Conservation (phyloP, 2,797 vertebrate genomes). For the Parauchenoglanis ngamensis region DNA sequence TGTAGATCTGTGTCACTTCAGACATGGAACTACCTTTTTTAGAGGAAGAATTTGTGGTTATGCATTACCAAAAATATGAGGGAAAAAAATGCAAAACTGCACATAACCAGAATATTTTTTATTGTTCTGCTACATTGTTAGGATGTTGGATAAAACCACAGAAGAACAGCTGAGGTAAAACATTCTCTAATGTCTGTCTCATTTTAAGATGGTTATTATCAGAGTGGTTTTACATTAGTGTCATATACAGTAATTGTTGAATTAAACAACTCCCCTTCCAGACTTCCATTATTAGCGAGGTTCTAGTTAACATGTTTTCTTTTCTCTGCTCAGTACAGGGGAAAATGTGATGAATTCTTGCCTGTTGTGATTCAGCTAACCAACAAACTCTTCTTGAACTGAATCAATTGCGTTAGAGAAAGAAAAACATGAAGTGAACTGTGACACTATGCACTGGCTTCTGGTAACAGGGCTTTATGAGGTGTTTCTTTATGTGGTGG, state of each 20-base stretch:
- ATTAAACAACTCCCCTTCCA: neutral
- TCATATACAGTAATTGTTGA: neutral
- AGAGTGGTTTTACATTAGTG: neutral
- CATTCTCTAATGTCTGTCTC: neutral
- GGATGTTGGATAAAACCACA: neutral
- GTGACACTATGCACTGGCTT: constrained; percentile 11
- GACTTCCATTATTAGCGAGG: neutral
- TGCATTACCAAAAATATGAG: neutral
- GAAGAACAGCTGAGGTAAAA: neutral
- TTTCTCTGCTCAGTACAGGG: neutral
- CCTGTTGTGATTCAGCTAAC: neutral
- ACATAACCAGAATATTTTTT: neutral
- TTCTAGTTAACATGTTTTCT: neutral
- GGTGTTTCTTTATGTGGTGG: constrained; percentile 25
- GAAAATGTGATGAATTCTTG: neutral
- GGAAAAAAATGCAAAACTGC: neutral
- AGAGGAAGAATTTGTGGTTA: neutral
- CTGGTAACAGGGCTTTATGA: neutral
- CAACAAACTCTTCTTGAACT: neutral
- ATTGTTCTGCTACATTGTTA: neutral
- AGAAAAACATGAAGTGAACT: neutral
- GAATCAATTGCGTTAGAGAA: neutral
- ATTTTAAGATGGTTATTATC: neutral
- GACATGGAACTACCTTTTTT: neutral
- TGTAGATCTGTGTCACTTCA: neutral